Evolutionary conservation across 2,797 vertebrate species (phyloP).

Genomic region (Silurus lanzhouensis): DNA sequence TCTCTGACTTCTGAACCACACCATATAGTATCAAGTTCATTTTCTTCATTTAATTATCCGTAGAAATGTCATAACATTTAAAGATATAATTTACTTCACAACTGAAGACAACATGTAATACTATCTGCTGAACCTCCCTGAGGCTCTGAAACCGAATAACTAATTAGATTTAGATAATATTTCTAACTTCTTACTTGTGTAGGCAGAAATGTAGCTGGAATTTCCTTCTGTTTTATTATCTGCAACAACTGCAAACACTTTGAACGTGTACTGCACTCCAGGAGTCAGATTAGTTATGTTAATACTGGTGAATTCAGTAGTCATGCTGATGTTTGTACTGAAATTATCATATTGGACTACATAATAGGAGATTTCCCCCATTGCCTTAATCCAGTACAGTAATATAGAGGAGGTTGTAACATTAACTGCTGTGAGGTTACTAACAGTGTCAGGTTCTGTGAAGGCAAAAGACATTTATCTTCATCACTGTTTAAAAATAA

Average conservation of each 20-base stretch:
- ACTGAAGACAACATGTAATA: neutral
- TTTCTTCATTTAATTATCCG: too few species aligned
- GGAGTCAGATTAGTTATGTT: slow-evolving; percentile 41
- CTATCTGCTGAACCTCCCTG: neutral
- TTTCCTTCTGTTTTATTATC: slow-evolving; percentile 23
- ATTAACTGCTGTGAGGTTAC: slow-evolving; percentile 13
- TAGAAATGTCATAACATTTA: too few species aligned
- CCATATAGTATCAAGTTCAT: too few species aligned
- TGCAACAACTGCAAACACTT: slow-evolving; percentile 25
- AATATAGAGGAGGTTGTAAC: slow-evolving; percentile 20
- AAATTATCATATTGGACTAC: neutral
- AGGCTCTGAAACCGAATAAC: neutral
- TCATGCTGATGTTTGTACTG: neutral
- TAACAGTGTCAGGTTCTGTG: slow-evolving; percentile 25
- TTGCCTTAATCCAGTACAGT: slow-evolving; percentile 33
- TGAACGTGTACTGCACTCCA: slow-evolving; percentile 48
- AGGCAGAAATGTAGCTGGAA: neutral
- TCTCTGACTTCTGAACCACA: too few species aligned
- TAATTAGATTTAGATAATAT: neutral
- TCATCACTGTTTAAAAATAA: neutral
- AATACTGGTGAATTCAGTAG: neutral
- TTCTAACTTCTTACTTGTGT: slow-evolving; percentile 43
- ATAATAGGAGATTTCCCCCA: neutral
- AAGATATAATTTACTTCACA: too few species aligned
- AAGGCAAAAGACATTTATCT: neutral